Evolutionary conservation across 2,888 invertebrate genomes (phyloP), one percentile per base, ranked within the genome.

Genomic region (Drosophila lutescens): DNA sequence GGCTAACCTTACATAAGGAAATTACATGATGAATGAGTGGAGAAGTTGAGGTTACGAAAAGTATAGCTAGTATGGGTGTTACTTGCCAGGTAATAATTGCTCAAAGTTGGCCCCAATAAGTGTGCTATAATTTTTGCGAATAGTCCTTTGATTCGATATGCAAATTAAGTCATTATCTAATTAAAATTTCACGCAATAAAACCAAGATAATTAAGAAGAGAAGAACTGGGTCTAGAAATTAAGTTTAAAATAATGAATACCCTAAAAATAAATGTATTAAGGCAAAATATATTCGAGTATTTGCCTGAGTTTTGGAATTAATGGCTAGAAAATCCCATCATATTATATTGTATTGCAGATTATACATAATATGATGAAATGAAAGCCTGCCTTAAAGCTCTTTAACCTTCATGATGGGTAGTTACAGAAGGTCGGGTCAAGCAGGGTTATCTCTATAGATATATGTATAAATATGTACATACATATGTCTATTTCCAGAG

Each of bases 351-450:
- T 9, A 49, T 12, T 12, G 6, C 15, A 13, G 20, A 44, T 49
- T 17, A 17, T 12, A 17, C 30, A 30, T 30, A 30, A 30, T 30
- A 30, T 30, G 30, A 30, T 41, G n/a, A 12, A 23, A 32, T 26
- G 6, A 17, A 20, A 36, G 41, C 40, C 4, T 15, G 20, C 15
- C 23, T 56, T 63, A 41, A 72, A 72, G 73, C 70, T 30, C 50
- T 72, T 70, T 63, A 72, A 72, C 70, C 70, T 72, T 70, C 73
- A 73, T 23, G 38, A 40, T 65, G 32, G 63, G 12, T 30, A 40
- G 23, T 38, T 53, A 40, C 32, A 67, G 54, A 67, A 54, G 65
- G 46, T 54, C 54, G 53, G 66, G 62, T 62, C 63, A 62, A 62
- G 61, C 44, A 38, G 65, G 67, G 65, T 66, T 65, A 66, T 38